Evolutionary conservation across 1,140 invertebrate species (phyloP), one percentile per base, ranked within the genome.

Genomic region (Helicoverpa zea): DNA sequence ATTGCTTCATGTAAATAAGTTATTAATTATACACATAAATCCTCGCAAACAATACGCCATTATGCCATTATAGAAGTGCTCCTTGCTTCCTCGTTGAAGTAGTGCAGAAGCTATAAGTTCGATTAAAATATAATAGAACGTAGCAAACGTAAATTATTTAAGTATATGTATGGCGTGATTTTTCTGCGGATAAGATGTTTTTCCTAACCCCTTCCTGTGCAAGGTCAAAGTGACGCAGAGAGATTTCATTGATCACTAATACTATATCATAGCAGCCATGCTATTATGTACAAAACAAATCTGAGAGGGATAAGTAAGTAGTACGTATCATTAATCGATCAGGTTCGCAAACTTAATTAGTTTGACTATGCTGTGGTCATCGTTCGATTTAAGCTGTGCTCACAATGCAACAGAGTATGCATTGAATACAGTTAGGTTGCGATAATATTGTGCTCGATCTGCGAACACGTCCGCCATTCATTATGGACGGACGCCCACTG

Each of bases 401-500:
- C 64, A 79, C 76, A 79, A 79, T 58, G 61, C 76, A 66, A 68
- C 63, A 59, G 58, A 83, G 58, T 79, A 43, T 79, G 81, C 68
- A 81, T 79, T 79, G 79, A 81, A 49, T 66, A 58, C 35, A 78
- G 54, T 80, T 74, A 63, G 72, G 23, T 68, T 75, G 78, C 66
- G 77, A 80, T 78, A 79, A 70, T 81, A 79, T 82, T 82, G 81
- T 81, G 80, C 79, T 79, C 61, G 77, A 86, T 82, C 72, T 81
- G 80, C 74, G 81, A 80, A 85, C 81, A 83, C 84, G 82, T 87
- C 74, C 81, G 72, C 83, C 84, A 87, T 92, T 87, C 86, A 92
- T 91, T 92, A 88, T 82, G 86, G 80, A 76, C 81, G 89, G 84
- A 83, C 90, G 86, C 88, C 87, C 84, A 88, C 87, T 88, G 87